These are phyloP conservation scores for Sebastes oblongus DNA, from an alignment of 2,797 vertebrate genomes.

Conservation along the genomic window DNA sequence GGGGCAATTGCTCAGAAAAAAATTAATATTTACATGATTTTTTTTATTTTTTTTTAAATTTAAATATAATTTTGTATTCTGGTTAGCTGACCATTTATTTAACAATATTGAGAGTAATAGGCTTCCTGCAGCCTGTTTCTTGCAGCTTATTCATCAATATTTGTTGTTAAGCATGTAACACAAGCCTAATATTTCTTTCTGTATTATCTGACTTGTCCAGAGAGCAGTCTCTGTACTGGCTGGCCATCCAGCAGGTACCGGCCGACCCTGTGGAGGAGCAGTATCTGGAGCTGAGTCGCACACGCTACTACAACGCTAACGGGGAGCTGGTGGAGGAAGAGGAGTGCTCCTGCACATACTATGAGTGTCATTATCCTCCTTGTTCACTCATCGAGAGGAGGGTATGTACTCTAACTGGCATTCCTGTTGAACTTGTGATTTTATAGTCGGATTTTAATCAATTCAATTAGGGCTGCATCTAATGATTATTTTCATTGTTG, in stretches of 20 bases:
- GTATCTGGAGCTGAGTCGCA: conserved; percentile 95
- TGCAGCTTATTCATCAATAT: not conserved
- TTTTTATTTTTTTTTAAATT: not conserved
- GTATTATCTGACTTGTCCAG: conserved; percentile 63
- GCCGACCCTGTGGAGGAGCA: conserved; percentile 98
- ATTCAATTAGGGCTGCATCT: not conserved
- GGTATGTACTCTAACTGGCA: conserved; percentile 77
- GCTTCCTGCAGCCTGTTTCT: not conserved
- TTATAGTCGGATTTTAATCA: not conserved
- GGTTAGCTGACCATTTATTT: not conserved
- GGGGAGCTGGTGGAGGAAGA: conserved; percentile 98
- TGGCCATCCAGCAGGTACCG: conserved; percentile 98
- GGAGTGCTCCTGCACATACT: conserved; percentile 97
- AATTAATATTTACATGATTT: not conserved
- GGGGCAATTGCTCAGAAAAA: not conserved
- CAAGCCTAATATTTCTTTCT: not conserved
- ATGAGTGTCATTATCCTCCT: conserved; percentile 98
- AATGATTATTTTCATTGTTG: too few species aligned
- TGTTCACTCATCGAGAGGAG: conserved; percentile 98
- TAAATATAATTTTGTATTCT: not conserved
- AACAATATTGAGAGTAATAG: not conserved
- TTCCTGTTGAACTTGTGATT: not conserved
- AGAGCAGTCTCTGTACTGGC: conserved; percentile 98
- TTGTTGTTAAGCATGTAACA: not conserved
- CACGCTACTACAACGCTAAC: conserved; percentile 97